Evolutionary conservation across 2,113 vertebrate species (phyloP).

Genomic region (Cephalopterus ornatus): DNA sequence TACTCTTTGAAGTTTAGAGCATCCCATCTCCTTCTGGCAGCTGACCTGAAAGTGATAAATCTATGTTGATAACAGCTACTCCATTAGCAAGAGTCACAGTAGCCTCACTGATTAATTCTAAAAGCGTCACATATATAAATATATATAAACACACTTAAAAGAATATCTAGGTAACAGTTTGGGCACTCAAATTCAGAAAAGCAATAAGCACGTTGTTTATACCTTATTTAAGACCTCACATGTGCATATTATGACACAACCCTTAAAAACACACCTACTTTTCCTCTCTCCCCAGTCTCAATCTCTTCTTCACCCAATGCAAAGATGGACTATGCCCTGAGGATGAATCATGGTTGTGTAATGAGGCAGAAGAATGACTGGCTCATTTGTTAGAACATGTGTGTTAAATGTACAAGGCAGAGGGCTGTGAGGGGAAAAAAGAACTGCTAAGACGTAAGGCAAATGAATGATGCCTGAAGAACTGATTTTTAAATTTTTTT

Average conservation of each 20-base stretch:
- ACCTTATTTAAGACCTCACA: neutral
- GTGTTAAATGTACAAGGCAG: slow-evolving; percentile 17
- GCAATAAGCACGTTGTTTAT: neutral
- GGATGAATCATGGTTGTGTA: slow-evolving; percentile 15
- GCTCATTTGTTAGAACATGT: slow-evolving; percentile 46
- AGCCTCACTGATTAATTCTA: neutral
- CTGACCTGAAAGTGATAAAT: slow-evolving; percentile 27
- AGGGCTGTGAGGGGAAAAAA: neutral
- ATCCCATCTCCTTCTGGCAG: neutral
- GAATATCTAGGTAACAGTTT: neutral
- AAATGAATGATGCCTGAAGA: neutral
- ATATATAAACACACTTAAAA: neutral
- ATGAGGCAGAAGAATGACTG: slow-evolving; percentile 48
- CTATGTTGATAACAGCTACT: neutral
- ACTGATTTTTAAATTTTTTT: neutral
- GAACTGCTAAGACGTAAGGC: neutral
- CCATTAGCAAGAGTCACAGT: neutral
- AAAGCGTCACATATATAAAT: neutral
- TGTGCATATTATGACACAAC: neutral
- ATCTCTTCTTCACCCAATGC: neutral
- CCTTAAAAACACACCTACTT: neutral
- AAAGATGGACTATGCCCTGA: slow-evolving; percentile 27
- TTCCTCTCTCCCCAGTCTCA: neutral
- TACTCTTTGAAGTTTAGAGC: neutral
- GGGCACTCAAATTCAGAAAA: neutral